Conservation (phyloP, 2,113 vertebrate species). For the Lamprotornis superbus region DNA sequence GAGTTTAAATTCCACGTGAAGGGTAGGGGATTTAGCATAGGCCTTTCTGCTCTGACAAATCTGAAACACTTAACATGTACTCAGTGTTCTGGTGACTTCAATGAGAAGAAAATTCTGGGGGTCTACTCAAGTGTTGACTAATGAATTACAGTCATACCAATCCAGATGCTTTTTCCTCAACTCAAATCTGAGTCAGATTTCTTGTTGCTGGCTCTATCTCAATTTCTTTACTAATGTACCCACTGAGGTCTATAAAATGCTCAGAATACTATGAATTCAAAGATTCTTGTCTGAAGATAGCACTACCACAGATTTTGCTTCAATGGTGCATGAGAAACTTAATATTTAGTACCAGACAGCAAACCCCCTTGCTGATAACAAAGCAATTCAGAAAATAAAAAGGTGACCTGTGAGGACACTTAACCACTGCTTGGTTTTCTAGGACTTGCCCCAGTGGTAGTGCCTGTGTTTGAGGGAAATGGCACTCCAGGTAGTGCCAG, state of each 20-base stretch:
- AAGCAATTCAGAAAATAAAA: neutral
- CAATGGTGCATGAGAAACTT: neutral
- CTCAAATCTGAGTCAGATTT: neutral
- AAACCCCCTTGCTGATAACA: neutral
- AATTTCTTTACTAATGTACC: neutral
- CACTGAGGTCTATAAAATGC: neutral
- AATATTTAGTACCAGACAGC: neutral
- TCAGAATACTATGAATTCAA: neutral
- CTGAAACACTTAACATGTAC: rapidly evolving
- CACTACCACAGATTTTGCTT: neutral
- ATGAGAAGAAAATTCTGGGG: neutral
- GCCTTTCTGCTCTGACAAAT: neutral
- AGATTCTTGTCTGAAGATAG: neutral
- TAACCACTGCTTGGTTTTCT: neutral
- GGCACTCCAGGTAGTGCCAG: neutral
- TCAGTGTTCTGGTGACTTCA: neutral
- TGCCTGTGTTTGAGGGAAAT: neutral
- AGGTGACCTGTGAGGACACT: neutral
- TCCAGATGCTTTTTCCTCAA: neutral
- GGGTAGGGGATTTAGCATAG: neutral
- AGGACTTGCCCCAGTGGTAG: neutral
- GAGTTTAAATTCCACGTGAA: neutral
- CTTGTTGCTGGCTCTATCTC: neutral
- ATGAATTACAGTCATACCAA: neutral
- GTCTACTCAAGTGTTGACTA: neutral